Conservation (phyloP, 2,797 vertebrate species). For the Mus caroli region DNA sequence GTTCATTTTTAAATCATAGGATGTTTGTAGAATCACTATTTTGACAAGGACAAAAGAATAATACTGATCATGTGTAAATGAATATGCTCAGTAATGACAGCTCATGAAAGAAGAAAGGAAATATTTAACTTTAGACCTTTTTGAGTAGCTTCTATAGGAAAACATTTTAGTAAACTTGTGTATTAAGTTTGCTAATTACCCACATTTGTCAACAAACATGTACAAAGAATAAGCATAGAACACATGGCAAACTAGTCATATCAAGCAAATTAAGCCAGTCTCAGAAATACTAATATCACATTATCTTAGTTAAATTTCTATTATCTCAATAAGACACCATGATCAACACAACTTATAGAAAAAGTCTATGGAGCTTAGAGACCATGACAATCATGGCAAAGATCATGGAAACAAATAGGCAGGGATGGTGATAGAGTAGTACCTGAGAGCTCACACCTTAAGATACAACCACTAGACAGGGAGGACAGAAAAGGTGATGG, state of each 20-base stretch:
- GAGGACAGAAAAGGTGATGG: no score
- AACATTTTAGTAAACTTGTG: not conserved
- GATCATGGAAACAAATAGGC: not conserved
- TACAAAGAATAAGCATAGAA: constrained; percentile 43
- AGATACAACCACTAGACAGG: not conserved
- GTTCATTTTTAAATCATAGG: constrained; percentile 23
- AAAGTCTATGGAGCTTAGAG: not conserved
- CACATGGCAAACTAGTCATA: not conserved
- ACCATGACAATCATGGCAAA: not conserved
- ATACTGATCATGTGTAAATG: not conserved
- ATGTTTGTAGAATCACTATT: not conserved
- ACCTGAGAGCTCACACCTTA: not conserved
- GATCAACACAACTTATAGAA: not conserved
- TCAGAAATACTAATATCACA: not conserved
- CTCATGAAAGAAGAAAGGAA: not conserved
- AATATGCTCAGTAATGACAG: not conserved
- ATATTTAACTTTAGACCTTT: constrained; percentile 17
- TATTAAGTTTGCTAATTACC: not conserved
- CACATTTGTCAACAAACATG: not conserved
- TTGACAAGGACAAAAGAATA: not conserved
- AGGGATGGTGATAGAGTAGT: not conserved
- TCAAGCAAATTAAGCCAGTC: not conserved
- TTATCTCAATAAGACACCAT: not conserved
- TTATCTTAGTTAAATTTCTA: not conserved
- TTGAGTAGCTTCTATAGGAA: not conserved